Evolutionary conservation across 1,140 invertebrate species (phyloP), one percentile per base, ranked within the genome.

Genomic region (Mesaphorura yosii): DNA sequence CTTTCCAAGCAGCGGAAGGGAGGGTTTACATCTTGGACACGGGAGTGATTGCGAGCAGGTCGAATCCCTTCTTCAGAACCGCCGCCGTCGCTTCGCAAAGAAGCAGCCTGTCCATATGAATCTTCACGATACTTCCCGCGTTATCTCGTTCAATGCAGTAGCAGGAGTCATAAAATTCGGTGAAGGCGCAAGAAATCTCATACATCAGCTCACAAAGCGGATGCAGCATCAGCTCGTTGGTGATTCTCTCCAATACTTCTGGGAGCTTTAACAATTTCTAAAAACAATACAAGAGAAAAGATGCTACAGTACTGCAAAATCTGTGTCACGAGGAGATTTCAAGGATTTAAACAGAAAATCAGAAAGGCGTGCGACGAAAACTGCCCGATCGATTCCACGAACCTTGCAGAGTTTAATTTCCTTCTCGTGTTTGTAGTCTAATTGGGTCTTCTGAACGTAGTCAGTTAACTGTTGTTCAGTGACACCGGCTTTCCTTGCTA

Each of bases 141-240:
- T 55, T 44, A 69, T 92, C 80, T 67, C 95, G 97, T 68, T 96
- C 88, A 44, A 99, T 81, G 65, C 95, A 98, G 68, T 98, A 98
- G 68, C 96, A 99, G 61, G 76, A 81, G 65, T 97, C 92, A 70
- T 99, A 99, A 69, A 99, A 99, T 67, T 99, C 96, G 0, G 85
- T 83, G 65, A 98, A 99, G 1, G 78, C 76, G 5, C 83, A 83
- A n/a, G 85, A 79, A 38, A 98, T 80, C 64, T 98, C 91, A 70
- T 96, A 99, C 46, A 97, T 75, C 70, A 84, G 96, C 68, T 98
- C 93, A 70, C 96, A 99, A 3, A 99, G 70, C 31, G 80, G 77
- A 69, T 98, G 92, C 23, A 97, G 66, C 50, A 76, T 82, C 7
- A 99, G 72, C 67, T 96, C 88, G 53, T 84, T 82, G 0, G 84